Percentiles rank a stretch among this genome's conserved stretches.
Evolutionary conservation across 2,797 vertebrate genomes (phyloP).

Genomic region (Hybognathus amarus): DNA sequence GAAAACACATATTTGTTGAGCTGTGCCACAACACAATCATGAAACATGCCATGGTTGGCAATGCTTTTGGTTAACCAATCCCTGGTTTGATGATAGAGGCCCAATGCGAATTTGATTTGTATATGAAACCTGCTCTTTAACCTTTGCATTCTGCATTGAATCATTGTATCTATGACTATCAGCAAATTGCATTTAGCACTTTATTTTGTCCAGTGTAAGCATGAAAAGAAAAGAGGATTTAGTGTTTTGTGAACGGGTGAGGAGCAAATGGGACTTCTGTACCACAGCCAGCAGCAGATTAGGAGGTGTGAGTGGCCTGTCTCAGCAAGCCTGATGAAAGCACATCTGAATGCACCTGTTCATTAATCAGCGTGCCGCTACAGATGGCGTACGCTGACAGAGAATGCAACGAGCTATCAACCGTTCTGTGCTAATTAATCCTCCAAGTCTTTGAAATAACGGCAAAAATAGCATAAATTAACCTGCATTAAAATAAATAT

Average conservation of each 20-base stretch:
- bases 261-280: slow-evolving; percentile 47
- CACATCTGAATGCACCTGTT: slow-evolving; percentile 72
- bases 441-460: slow-evolving; percentile 70
- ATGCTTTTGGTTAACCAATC: background rate
- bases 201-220: slow-evolving; percentile 9
- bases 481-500: slow-evolving; percentile 62
- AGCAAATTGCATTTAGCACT: slow-evolving; percentile 10
- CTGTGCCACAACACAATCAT: background rate
- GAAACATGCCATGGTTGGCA: no score
- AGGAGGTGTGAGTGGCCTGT: slow-evolving; percentile 55
- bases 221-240: slow-evolving; percentile 25
- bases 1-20: background rate
- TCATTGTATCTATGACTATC: slow-evolving; percentile 6
- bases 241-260: slow-evolving; percentile 17
- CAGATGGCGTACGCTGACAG: slow-evolving; percentile 77
- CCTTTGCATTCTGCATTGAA: background rate
- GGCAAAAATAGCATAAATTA: slow-evolving; percentile 69
- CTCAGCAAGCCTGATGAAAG: slow-evolving; percentile 71
- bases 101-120: background rate
- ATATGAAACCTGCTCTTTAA: background rate
- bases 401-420: slow-evolving; percentile 70
- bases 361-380: slow-evolving; percentile 73
- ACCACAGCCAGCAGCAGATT: slow-evolving; percentile 46
- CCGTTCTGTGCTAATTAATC: slow-evolving; percentile 72
- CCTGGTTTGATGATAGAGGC: background rate